Base-by-base conservation (phyloP, 1,140 invertebrate species). In the Drosophila bipectinata region DNA sequence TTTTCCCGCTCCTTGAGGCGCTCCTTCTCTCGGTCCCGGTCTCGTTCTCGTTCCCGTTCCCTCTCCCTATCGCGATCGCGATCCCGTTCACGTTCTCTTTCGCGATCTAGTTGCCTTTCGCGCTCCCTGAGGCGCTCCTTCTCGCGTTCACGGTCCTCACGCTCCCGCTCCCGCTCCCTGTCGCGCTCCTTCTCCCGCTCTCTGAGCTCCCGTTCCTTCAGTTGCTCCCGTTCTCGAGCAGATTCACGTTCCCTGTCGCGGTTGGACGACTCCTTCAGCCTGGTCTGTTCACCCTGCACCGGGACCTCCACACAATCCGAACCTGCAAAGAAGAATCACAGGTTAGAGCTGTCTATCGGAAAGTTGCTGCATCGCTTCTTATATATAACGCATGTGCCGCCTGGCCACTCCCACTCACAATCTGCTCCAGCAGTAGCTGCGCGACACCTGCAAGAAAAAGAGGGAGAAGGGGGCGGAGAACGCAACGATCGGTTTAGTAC, bases 261-360 rank as follows among this genome's bases (percentile, higher is more conserved):
- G 14, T 63, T 34, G 18, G 83, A 10, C 47, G 47, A 10, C 18
- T 72, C 68, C 30, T 18, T 53, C 15, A 32, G 26, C 18, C 48
- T 75, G 28, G 37, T 37, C 32, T 78, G 79, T 26, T 81, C 26
- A 28, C 5, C 77, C 47, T 67, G 63, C 12, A 82, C 59, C 41
- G 84, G 84, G 44, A 88, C 83, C 67, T 91, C 90, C 18, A 91
- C 83, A 45, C 90, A 91, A 57, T 91, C 90, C 0, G 90, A 91
- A 54, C 82, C 82, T 85, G 74, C 15, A 85, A 87, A 30, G 49
- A 45, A 67, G 44, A 32, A 3, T 6, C 32, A 41, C n/a, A 24
- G 14, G 24, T 72, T 77, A 67, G 24, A 64, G 59, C 34, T 72
- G 45, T 18, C 39, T 62, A 34, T 48, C 52, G 28, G 2, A 26